These are phyloP conservation scores for Latrodectus geometricus DNA, from an alignment of 1,140 invertebrate species.

Conservation along the genomic window DNA sequence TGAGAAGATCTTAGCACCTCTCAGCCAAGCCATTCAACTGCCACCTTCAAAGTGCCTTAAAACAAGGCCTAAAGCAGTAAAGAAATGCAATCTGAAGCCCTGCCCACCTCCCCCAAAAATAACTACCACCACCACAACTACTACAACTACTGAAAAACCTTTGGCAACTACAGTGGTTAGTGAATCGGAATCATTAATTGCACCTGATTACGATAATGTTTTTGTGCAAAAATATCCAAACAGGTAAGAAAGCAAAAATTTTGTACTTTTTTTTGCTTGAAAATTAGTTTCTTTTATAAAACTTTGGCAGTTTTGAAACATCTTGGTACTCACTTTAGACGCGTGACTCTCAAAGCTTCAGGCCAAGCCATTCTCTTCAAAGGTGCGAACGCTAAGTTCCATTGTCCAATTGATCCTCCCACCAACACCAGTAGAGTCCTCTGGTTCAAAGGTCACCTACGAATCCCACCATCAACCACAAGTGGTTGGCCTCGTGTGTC, in stretches of 20 bases:
- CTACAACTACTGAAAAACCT: constrained; percentile 12
- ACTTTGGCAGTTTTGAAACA: background rate
- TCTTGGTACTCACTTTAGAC: background rate
- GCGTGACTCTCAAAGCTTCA: constrained; percentile 74
- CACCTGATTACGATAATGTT: background rate
- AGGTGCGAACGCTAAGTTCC: constrained; percentile 88
- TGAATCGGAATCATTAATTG: background rate
- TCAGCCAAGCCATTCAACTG: constrained; percentile 82
- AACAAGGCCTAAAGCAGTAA: constrained; percentile 77
- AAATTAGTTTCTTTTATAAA: background rate
- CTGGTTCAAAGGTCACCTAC: constrained; percentile 47
- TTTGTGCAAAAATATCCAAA: constrained; percentile 53
- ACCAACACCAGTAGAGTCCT: constrained; percentile 34
- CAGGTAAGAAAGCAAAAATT: constrained; percentile 5
- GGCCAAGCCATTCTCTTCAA: constrained; percentile 85
- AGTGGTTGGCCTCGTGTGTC: constrained; percentile 41
- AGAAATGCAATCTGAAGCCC: constrained; percentile 84
- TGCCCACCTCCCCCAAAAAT: constrained; percentile 70
- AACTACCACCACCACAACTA: constrained; percentile 14
- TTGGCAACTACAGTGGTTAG: background rate
- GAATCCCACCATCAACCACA: constrained; percentile 46
- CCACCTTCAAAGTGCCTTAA: constrained; percentile 77
- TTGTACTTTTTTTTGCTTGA: background rate
- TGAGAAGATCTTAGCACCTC: constrained; percentile 77
- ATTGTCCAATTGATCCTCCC: constrained; percentile 76